phyloP scores from a whole-genome alignment of 2,113 vertebrate genomes.

The Myiopsitta monachus region DNA sequence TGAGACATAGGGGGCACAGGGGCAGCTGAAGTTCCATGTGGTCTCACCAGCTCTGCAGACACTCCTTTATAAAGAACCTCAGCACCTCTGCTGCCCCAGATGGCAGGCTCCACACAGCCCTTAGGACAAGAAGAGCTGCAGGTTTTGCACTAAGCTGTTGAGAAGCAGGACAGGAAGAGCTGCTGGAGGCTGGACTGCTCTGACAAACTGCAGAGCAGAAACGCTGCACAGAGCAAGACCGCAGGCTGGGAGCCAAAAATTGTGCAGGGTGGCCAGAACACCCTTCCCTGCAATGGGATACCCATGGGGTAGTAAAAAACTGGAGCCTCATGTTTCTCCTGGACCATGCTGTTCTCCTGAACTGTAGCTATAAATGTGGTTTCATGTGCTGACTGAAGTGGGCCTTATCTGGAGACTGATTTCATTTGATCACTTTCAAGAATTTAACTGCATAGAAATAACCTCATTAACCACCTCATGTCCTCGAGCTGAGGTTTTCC shows the following conservation, averaged over 20 bases:
- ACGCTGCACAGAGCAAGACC: not conserved
- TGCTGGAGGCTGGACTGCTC: not conserved
- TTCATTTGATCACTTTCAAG: not conserved
- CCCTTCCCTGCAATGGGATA: no score
- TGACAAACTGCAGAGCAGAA: not conserved
- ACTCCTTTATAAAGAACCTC: not conserved
- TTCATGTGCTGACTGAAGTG: not conserved
- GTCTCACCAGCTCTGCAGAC: not conserved
- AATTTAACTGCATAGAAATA: not conserved
- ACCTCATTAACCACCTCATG: not conserved
- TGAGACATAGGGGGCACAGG: not conserved
- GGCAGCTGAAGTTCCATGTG: not conserved
- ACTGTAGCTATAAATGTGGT: accelerated
- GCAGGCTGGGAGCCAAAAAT: not conserved
- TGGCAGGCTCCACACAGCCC: not conserved
- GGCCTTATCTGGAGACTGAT: not conserved
- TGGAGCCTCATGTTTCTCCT: not conserved
- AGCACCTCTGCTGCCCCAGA: not conserved
- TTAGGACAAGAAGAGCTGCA: not conserved
- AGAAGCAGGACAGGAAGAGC: not conserved
- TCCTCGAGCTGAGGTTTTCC: not conserved
- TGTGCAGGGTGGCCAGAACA: not conserved
- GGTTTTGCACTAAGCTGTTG: not conserved
- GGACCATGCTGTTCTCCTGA: not conserved
- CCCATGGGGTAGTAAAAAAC: not conserved